Percentiles rank a stretch among this genome's conserved stretches.
Conservation (phyloP, 2,888 invertebrate species). For the Diarsia brunnea region DNA sequence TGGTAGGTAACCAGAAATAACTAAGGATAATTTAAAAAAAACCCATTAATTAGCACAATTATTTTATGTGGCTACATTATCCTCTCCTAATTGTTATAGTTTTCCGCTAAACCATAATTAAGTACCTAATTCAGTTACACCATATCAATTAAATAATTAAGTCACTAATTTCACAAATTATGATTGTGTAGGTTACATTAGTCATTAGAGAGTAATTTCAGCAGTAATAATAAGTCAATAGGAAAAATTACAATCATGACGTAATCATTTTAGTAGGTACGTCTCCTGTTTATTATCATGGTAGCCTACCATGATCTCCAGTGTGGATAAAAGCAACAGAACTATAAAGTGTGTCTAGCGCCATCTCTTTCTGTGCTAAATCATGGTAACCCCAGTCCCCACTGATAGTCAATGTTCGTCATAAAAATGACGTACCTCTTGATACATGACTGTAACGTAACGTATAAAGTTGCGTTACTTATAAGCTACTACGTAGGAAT, state of each 20-base stretch:
- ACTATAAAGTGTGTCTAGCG: too few relatives aligned
- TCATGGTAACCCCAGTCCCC: too few relatives aligned
- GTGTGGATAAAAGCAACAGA: too few relatives aligned
- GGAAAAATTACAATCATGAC: neutral
- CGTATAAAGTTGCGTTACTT: neutral
- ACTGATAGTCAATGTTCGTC: conserved; percentile 19
- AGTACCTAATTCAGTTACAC: neutral
- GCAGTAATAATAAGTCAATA: neutral
- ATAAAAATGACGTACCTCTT: conserved; percentile 11
- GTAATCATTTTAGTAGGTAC: neutral
- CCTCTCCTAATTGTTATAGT: neutral
- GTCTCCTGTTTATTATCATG: too few relatives aligned
- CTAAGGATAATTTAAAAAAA: neutral
- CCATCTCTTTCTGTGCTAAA: too few relatives aligned
- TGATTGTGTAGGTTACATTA: conserved; percentile 1
- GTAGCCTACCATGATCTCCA: too few relatives aligned
- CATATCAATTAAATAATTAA: conserved; percentile 2
- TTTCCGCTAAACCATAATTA: conserved; percentile 3
- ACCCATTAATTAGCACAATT: neutral
- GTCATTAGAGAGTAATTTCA: neutral
- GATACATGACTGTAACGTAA: neutral
- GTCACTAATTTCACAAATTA: neutral
- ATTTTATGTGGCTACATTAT: neutral
- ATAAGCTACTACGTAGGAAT: neutral
- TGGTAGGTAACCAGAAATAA: neutral